Evolutionary conservation across 2,113 vertebrate genomes (phyloP).

Genomic region (Paratilapia polleni): DNA sequence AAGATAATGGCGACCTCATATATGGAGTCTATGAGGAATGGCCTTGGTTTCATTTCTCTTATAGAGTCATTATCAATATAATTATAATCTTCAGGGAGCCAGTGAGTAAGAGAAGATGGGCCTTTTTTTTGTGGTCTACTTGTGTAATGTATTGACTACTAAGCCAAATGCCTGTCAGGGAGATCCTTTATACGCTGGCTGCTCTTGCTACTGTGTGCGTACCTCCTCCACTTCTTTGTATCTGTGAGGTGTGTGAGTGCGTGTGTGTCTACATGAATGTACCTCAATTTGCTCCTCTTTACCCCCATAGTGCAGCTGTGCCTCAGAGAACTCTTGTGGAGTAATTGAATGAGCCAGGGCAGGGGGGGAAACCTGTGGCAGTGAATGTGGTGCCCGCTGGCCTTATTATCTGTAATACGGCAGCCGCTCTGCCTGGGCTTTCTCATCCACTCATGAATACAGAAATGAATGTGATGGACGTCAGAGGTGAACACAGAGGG

Average conservation of each 20-base stretch:
- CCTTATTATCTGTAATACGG: slow-evolving; percentile 79
- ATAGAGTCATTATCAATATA: slow-evolving; percentile 58
- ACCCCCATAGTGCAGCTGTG: slow-evolving; percentile 77
- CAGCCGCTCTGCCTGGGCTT: slow-evolving; percentile 70
- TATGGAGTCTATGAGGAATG: slow-evolving; percentile 61
- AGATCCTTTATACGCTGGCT: slow-evolving; percentile 48
- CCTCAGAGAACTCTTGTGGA: slow-evolving; percentile 77
- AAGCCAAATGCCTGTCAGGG: slow-evolving; percentile 51
- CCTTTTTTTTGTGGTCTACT: slow-evolving; percentile 40
- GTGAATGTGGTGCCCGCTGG: slow-evolving; percentile 73
- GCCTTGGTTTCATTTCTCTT: slow-evolving; percentile 63
- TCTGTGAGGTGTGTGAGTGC: slow-evolving; percentile 34
- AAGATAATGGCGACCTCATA: slow-evolving; percentile 74
- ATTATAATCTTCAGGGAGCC: slow-evolving; percentile 42
- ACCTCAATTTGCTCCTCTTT: slow-evolving; percentile 77
- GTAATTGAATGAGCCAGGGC: slow-evolving; percentile 79
- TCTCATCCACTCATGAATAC: slow-evolving; percentile 80
- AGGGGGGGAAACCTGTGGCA: slow-evolving; percentile 71
- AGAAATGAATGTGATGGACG: slow-evolving; percentile 77
- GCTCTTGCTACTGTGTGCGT: slow-evolving; percentile 35
- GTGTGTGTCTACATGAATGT: slow-evolving; percentile 63
- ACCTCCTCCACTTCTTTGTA: slow-evolving; percentile 55
- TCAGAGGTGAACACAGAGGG: slow-evolving; percentile 73
- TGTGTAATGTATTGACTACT: slow-evolving; percentile 38
- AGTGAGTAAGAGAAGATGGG: slow-evolving; percentile 31